A percentile compares a stretch with the other conserved stretches of the same genome.
Conservation (phyloP, 2,797 vertebrate genomes). For the Chromobotia macracanthus region DNA sequence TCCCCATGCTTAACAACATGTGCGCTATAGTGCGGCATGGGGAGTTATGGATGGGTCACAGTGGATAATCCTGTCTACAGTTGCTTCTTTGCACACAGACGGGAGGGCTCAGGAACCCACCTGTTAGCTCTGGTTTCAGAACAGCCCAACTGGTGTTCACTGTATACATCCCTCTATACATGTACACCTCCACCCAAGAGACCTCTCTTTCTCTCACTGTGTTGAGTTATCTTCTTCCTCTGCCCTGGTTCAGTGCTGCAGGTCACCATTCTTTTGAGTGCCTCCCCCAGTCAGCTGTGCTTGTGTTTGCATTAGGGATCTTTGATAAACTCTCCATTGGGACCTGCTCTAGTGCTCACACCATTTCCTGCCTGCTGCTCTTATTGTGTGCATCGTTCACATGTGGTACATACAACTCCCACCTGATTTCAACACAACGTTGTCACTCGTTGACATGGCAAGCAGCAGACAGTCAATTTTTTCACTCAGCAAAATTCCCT, state of each 20-base stretch:
- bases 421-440: slow-evolving; percentile 69
- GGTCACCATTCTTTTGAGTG: slow-evolving; percentile 71
- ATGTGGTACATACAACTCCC: slow-evolving; percentile 67
- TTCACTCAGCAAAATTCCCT: slow-evolving; percentile 77
- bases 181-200: slow-evolving; percentile 71
- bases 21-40: slow-evolving; percentile 50
- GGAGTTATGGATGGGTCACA: slow-evolving; percentile 73
- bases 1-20: slow-evolving; percentile 56
- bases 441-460: slow-evolving; percentile 65
- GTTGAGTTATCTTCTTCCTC: slow-evolving; percentile 66
- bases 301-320: slow-evolving; percentile 77
- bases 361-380: slow-evolving; percentile 72
- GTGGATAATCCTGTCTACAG: slow-evolving; percentile 80
- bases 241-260: slow-evolving; percentile 72
- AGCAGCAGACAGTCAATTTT: slow-evolving; percentile 73
- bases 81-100: slow-evolving; percentile 77
- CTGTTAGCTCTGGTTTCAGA: slow-evolving; percentile 81
- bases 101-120: slow-evolving; percentile 70
- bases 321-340: slow-evolving; percentile 78
- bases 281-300: slow-evolving; percentile 72
- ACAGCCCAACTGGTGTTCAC: slow-evolving; percentile 79
- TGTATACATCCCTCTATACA: slow-evolving; percentile 64
- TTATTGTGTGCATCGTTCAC: slow-evolving; percentile 72
- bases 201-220: slow-evolving; percentile 65
- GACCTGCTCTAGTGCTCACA: slow-evolving; percentile 76